phyloP scores from a whole-genome alignment of 2,888 invertebrate genomes.

The Sphinx pinastri region DNA sequence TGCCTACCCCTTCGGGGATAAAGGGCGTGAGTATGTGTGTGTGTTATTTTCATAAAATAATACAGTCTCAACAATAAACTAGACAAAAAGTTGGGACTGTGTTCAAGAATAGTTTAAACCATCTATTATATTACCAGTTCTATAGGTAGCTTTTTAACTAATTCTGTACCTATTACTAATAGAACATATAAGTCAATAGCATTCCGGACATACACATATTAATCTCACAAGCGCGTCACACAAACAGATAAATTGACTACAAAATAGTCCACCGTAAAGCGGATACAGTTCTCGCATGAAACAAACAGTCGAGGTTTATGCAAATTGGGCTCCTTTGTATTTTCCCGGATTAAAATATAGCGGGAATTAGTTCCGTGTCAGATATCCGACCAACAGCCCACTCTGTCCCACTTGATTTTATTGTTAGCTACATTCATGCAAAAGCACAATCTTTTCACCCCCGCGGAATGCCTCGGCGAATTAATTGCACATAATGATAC shows the following conservation, averaged over 20 bases:
- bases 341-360: constrained; percentile 82
- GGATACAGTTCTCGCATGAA: constrained; percentile 79
- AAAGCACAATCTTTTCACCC: constrained; percentile 11
- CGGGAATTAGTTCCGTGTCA: constrained; percentile 82
- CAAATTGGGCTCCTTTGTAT: constrained; percentile 82
- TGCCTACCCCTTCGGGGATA: too few species aligned
- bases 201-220: constrained; percentile 1
- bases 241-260: constrained; percentile 76
- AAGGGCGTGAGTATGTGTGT: too few species aligned
- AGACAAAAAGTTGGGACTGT: too few species aligned
- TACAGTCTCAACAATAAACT: too few species aligned
- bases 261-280: constrained; percentile 74
- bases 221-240: constrained; percentile 44
- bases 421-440: constrained; percentile 24
- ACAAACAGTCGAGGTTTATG: constrained; percentile 82
- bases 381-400: constrained; percentile 54
- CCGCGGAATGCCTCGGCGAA: background rate
- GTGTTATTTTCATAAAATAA: too few species aligned
- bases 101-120: too few species aligned
- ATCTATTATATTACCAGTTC: too few species aligned
- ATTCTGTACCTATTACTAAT: too few species aligned
- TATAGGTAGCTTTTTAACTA: too few species aligned
- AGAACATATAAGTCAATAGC: background rate
- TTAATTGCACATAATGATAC: constrained; percentile 6
- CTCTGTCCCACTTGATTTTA: constrained; percentile 28